Percentiles rank a stretch among this genome's conserved stretches.
Evolutionary conservation across 2,888 invertebrate genomes (phyloP).

Genomic region (Rhogogaster chlorosoma): DNA sequence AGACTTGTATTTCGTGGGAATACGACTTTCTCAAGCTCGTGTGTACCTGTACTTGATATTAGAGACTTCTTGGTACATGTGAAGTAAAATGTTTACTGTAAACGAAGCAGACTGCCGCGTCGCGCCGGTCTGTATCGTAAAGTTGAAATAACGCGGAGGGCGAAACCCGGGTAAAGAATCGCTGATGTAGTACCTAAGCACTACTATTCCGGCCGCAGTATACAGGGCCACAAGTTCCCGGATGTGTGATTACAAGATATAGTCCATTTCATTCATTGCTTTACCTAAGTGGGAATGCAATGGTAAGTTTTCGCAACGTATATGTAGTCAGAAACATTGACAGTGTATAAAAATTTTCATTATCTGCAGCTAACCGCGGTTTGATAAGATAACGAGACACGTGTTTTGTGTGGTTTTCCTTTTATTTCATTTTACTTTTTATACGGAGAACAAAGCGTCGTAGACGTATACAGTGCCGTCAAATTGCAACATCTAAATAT

Average conservation of each 20-base stretch:
- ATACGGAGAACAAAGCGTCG: background rate
- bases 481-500: background rate
- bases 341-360: background rate
- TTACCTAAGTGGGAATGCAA: background rate
- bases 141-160: slow-evolving; percentile 15
- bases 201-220: background rate
- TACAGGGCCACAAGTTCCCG: background rate
- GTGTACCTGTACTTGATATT: background rate
- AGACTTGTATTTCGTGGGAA: background rate
- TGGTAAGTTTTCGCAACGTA: background rate
- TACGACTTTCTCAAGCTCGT: background rate
- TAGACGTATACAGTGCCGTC: background rate
- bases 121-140: slow-evolving; percentile 9
- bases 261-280: slow-evolving; percentile 12
- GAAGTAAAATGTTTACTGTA: slow-evolving; percentile 18
- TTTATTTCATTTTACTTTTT: background rate
- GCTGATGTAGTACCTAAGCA: background rate
- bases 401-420: background rate
- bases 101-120: slow-evolving; percentile 14
- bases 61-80: background rate
- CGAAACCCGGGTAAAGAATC: background rate
- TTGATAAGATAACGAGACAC: slow-evolving; percentile 5
- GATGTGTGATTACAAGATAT: slow-evolving; percentile 10
- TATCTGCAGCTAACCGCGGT: background rate
- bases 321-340: background rate